Base-by-base conservation (phyloP, 1,140 invertebrate species). In the Muscidifurax raptorellus region DNA sequence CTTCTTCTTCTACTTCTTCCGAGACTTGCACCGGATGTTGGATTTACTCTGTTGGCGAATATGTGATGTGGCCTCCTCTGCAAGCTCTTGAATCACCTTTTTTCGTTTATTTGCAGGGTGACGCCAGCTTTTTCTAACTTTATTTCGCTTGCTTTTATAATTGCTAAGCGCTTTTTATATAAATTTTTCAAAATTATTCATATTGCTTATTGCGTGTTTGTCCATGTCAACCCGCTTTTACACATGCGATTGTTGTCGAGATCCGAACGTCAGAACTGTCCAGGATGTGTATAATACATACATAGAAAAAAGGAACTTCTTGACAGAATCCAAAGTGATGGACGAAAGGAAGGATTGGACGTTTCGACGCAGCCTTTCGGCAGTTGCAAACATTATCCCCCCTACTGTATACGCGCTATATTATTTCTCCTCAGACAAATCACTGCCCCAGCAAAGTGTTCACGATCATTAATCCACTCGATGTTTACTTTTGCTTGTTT, bases 401-500 rank as follows among this genome's bases (percentile, higher is more conserved):
- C 10, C n/a, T n/a, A 12, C 32, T 75, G 25, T 22, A 75, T 52
- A 52, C 3, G 10, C 10, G 44, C 13, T 1, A 9, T 27, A 10
- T 83, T 9, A 25, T 67, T 69, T 36, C 30, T 44, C 75, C 59
- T 44, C 77, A 83, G 28, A 52, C 44, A 36, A n/a, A n/a, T 59
- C n/a, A 59, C 6, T n/a, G 15, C 44, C 44, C 13, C 0, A 71
- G 25, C 52, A n/a, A 59, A 59, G 52, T 59, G 52, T 59, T n/a
- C 52, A 59, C 15, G 22, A 30, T 80, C 59, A 84, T 84, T 84
- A 84, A 84, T 84, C 72, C 71, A 84, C 22, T 30, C 32, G 78
- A 52, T 84, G 32, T 84, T 78, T 84, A 69, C 88, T 89, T 90
- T 89, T 90, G 86, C 87, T 84, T 91, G 89, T 92, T 92, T 91